A percentile compares a stretch with the other conserved stretches of the same genome.
These are phyloP conservation scores for Goniozus legneri DNA, from an alignment of 1,140 invertebrate species.

Conservation along the genomic window DNA sequence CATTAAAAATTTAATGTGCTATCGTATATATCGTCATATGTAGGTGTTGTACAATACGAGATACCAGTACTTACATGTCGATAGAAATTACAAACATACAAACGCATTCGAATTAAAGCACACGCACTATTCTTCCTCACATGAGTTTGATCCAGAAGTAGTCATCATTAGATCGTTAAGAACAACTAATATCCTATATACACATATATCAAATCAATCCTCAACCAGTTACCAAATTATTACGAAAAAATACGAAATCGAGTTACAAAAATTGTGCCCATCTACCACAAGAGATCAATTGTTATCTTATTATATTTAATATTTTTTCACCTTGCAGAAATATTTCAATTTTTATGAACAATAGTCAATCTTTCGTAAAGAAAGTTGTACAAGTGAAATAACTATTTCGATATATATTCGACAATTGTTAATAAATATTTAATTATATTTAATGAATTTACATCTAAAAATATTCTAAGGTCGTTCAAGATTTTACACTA, in stretches of 20 bases:
- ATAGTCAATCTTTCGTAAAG: no score
- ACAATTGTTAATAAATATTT: no score
- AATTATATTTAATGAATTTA: no score
- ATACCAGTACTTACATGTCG: neutral
- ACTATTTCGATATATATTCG: no score
- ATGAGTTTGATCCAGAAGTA: constrained; percentile 19
- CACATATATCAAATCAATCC: constrained; percentile 38
- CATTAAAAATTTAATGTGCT: no score
- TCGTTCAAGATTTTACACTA: no score
- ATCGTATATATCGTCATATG: neutral
- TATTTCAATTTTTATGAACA: no score
- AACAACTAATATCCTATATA: constrained; percentile 35
- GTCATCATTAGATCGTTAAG: constrained; percentile 36
- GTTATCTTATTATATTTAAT: no score
- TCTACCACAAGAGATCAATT: constrained; percentile 20
- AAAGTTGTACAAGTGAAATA: no score
- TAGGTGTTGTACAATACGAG: neutral
- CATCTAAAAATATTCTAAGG: no score
- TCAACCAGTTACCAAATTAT: constrained; percentile 37
- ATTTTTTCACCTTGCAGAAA: no score
- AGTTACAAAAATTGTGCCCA: constrained; percentile 29
- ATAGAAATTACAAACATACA: neutral
- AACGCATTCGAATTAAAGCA: constrained; percentile 6
- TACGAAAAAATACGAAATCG: constrained; percentile 33
- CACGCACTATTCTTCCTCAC: neutral